Conservation (phyloP, 1,140 invertebrate genomes). For the Dufourea novaeangliae region DNA sequence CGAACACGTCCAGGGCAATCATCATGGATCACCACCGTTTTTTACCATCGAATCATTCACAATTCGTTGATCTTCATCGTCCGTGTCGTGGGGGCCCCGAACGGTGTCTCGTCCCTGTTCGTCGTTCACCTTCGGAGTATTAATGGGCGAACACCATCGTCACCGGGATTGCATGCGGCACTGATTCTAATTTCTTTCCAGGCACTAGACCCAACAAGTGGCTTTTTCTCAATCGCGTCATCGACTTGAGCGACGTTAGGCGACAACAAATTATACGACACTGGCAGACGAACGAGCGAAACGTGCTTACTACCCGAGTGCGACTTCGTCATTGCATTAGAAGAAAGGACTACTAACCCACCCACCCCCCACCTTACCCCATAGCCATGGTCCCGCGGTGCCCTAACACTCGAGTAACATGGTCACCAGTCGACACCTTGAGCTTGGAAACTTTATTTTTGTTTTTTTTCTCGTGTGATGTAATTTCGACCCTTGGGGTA, state of each 20-base stretch:
- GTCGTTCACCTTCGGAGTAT: conserved; percentile 10
- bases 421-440: not conserved
- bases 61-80: conserved; percentile 27
- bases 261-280: conserved; percentile 77
- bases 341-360: conserved; percentile 35
- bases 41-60: conserved; percentile 40
- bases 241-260: conserved; percentile 77
- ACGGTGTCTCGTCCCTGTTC: conserved; percentile 33
- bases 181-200: conserved; percentile 77
- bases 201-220: conserved; percentile 75
- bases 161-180: conserved; percentile 48
- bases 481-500: too few species aligned
- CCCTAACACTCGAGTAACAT: not conserved
- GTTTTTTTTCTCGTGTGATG: not conserved
- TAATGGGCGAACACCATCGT: not conserved
- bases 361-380: not conserved
- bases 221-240: conserved; percentile 74
- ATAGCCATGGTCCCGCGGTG: too few species aligned
- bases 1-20: conserved; percentile 40
- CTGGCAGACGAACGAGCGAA: conserved; percentile 74
- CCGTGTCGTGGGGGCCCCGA: conserved; percentile 39
- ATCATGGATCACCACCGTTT: conserved; percentile 54
- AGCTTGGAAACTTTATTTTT: not conserved
- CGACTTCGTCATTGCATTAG: conserved; percentile 58
- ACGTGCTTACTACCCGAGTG: conserved; percentile 41